Conservation (phyloP, 2,797 vertebrate genomes). For the Hippopotamyrus pictus region DNA sequence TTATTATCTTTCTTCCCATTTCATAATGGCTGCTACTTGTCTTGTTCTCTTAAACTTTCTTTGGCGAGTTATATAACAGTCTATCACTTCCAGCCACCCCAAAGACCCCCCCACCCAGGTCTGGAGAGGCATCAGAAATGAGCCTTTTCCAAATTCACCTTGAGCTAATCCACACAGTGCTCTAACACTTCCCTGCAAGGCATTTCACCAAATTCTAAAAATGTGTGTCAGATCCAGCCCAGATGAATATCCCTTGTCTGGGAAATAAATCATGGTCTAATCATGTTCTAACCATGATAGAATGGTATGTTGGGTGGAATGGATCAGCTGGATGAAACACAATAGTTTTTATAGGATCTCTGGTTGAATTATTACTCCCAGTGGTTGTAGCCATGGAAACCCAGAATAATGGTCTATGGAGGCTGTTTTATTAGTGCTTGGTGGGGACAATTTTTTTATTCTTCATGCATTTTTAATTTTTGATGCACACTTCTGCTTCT, state of each 20-base stretch:
- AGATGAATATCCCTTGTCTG: background rate
- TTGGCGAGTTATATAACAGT: background rate
- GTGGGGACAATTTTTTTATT: constrained; percentile 2
- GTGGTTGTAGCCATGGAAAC: constrained; percentile 17
- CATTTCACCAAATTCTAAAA: background rate
- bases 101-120: background rate
- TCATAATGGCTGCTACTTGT: background rate
- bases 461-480: background rate
- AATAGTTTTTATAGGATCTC: constrained; percentile 4
- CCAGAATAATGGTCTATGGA: constrained; percentile 8
- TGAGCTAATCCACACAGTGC: background rate
- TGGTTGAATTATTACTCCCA: background rate
- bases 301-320: background rate
- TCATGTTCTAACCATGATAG: background rate
- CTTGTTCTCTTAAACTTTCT: background rate
- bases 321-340: background rate
- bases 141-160: background rate
- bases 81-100: background rate
- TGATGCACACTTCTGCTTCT: background rate
- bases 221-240: background rate
- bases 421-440: background rate
- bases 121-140: background rate
- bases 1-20: background rate
- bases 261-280: background rate
- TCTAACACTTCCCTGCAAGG: background rate